Evolutionary conservation across 2,113 vertebrate genomes (phyloP).

Genomic region (Ctenomys sociabilis): DNA sequence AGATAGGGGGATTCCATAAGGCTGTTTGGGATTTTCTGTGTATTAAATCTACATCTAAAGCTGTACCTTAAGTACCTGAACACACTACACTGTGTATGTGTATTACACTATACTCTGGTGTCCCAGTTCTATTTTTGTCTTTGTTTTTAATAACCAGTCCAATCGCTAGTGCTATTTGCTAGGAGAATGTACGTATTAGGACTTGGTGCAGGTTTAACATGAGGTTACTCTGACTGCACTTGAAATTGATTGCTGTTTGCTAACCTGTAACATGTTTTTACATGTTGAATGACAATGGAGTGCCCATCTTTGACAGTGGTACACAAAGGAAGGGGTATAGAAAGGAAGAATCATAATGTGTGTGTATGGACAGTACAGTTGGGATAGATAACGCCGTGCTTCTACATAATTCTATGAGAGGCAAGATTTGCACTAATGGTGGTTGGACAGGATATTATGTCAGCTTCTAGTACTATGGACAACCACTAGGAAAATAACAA

Average conservation of each 20-base stretch:
- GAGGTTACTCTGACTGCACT: constrained; percentile 74
- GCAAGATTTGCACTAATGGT: no score
- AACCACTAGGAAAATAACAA: no score
- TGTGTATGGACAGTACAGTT: no score
- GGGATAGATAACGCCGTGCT: no score
- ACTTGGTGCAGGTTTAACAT: constrained; percentile 81
- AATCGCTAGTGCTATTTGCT: constrained; percentile 69
- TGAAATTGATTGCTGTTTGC: constrained; percentile 79
- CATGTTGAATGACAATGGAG: constrained; percentile 81
- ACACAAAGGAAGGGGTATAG: no score
- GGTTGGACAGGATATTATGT: no score
- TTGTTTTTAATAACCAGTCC: constrained; percentile 74
- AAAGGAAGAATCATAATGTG: no score
- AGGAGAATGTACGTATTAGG: constrained; percentile 61
- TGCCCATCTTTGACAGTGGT: no score
- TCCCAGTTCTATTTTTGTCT: constrained; percentile 55
- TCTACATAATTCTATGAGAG: no score
- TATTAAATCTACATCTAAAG: not conserved
- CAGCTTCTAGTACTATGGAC: no score
- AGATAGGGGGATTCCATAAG: not conserved
- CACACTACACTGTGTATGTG: not conserved
- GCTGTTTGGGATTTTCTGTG: constrained; percentile 43
- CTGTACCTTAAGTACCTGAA: not conserved
- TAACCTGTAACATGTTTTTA: constrained; percentile 82
- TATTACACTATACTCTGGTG: not conserved